Evolutionary conservation across 2,797 vertebrate genomes (phyloP).

Genomic region (Gymnothorax reevesii): DNA sequence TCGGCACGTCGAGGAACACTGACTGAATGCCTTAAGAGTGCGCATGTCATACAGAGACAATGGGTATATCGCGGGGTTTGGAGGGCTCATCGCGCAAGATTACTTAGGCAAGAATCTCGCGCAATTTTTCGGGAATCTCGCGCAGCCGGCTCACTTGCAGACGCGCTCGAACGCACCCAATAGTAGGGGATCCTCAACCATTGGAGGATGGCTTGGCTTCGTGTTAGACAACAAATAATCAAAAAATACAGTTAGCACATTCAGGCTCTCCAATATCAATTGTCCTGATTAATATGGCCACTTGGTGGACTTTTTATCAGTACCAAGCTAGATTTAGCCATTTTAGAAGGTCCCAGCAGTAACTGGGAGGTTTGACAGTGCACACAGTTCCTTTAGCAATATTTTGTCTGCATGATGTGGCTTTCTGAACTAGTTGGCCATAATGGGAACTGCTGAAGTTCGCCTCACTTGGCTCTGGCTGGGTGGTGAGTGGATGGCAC

Average conservation of each 20-base stretch:
- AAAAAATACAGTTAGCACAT: background rate
- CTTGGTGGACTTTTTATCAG: background rate
- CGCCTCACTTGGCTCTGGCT: background rate
- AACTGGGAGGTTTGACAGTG: background rate
- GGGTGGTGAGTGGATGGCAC: background rate
- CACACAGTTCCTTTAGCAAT: background rate
- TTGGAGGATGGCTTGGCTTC: background rate
- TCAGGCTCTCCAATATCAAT: background rate
- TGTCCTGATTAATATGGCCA: background rate
- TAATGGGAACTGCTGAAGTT: background rate
- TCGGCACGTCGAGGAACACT: background rate
- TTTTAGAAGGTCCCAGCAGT: background rate
- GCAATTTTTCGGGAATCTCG: too few species aligned
- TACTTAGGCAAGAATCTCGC: too few species aligned
- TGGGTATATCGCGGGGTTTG: too few species aligned
- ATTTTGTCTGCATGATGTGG: background rate
- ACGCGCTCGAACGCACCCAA: too few species aligned
- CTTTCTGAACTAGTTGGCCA: background rate
- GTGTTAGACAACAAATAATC: background rate
- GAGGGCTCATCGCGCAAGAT: too few species aligned
- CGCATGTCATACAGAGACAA: background rate
- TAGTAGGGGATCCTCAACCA: background rate
- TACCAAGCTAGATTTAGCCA: background rate
- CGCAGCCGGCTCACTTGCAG: too few species aligned
- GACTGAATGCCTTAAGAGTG: background rate